Evolutionary conservation across 30 jellyfish, hydroid and myxozoan species (phyloP), one percentile per base, ranked within the genome.

Genomic region (Hydra vulgaris): DNA sequence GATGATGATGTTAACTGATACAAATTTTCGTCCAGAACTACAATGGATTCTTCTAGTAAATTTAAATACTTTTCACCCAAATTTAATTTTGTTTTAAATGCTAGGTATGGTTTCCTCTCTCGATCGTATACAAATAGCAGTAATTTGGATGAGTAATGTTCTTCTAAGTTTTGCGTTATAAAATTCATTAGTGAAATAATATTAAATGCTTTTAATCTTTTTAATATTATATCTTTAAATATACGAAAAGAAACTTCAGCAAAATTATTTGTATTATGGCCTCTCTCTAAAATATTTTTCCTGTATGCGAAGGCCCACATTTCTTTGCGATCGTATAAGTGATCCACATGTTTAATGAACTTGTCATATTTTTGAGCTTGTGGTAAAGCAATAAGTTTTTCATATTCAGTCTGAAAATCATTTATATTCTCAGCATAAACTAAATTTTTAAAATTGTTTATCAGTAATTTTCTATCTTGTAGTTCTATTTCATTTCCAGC

Each of bases 351-450:
- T 40, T 40, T 40, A 40, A 40, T 40, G 61, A 40, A 40, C 61
- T 40, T 40, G 61, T 40, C 61, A 40, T 40, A 40, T 40, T 40
- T 40, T 40, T 40, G 61, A 40, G 61, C 61, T 40, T 40, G 61
- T 40, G 61, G 61, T 40, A 40, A 40, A 40, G 61, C 61, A 40
- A 40, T 40, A 40, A 40, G 61, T 40, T 27, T 74, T 25, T 74
- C 82, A 74, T 74, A 40, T 40, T 40, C 61, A 40, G 61, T 40
- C 61, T 74, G 71, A 23, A 74, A 21, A 21, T 7, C 82, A 25
- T 26, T 66, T 26, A 25, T 23, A 74, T 27, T 74, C 55, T 74
- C 82, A 19, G 82, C 82, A 74, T 22, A 74, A 25, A 26, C 53
- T 25, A 74, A 25, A 25, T 74, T 74, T 66, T 74, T 74, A 23